Evolutionary conservation across 2,888 invertebrate genomes (phyloP), one percentile per base, ranked within the genome.

Genomic region (Phytoseiulus persimilis): DNA sequence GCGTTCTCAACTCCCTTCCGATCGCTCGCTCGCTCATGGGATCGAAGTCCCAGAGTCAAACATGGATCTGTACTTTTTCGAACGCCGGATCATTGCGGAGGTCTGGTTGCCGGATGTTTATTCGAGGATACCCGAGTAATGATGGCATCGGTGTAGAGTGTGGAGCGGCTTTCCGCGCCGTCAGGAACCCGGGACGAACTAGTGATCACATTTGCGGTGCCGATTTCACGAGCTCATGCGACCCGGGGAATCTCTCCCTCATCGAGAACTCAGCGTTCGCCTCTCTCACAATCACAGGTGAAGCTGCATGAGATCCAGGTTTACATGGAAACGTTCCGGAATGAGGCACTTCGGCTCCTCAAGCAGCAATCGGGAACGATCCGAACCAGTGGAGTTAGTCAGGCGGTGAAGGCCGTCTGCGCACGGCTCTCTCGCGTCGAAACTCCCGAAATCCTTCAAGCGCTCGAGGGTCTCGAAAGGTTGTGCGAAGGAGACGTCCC

Each of bases 361-460:
- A 92, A 93, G 93, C 94, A 93, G 90, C 90, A 90, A 45, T n/a
- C 87, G 46, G 90, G 90, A 23, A 83, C 90, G 2, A 83, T 91
- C 31, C 92, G 92, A 32, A 94, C 95, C 33, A 94, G 94, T n/a
- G 94, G 95, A 5, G 95, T 97, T 89, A 95, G 95, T 87, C 98
- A 98, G 93, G 96, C 97, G 0, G 96, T 98, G 0, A 98, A 98
- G 93, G 97, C 97, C 0, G 95, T 98, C 83, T 97, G 97, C 92
- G 95, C 97, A 45, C 93, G 97, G 31, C 95, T 98, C 91, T 97
- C 96, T 31, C 95, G 95, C 90, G 95, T 98, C 0, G 97, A 98
- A 93, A 98, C 97, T 0, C 93, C 96, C 83, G 97, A 98, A 92
- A 95, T 98, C 32, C 95, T 95, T 11, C 95, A 95, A 91, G 95